Evolutionary conservation across 2,113 vertebrate genomes (phyloP), one percentile per base, ranked within the genome.

Genomic region (Caretta caretta): DNA sequence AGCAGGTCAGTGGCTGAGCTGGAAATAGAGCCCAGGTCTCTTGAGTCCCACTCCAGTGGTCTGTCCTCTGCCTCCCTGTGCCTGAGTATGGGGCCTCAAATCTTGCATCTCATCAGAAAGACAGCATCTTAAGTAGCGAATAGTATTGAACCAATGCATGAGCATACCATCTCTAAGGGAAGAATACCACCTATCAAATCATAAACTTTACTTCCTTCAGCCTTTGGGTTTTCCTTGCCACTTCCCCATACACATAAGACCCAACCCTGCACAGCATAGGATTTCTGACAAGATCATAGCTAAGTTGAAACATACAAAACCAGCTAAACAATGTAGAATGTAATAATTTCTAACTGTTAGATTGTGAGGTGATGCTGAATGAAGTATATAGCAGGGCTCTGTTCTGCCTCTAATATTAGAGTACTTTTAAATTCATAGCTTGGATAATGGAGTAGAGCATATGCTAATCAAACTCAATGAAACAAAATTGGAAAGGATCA

Each of bases 181-280:
- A 86, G 93, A 85, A 84, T 10, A 93, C 49, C 53, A 46, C 8
- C 2, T 86, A 51, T 69, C 93, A 86, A 97, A 94, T 97, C 93
- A 94, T 25, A 84, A 90, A 72, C 0, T 2, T 86, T 86, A 84
- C 76, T 96, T 97, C 94, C 96, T 96, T 78, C 92, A 72, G 85
- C 29, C 48, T 88, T 89, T 95, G 93, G 93, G 89, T 96, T 95
- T 97, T 97, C 95, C 96, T 93, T 93, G 49, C 83, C 89, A 69
- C 62, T 88, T 57, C 90, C 69, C n/a, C 10, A 86, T 88, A 79
- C 56, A 62, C 42, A 22, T 54, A 54, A 22, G 83, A 93, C 51
- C 80, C 87, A 91, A 31, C 92, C 96, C 85, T 90, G 51, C 0
- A 4, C 69, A 84, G 85, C 82, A 29, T 2, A 0, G 93, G 72